Percentiles rank a stretch among this genome's conserved stretches.
These are phyloP conservation scores for Oryzias curvinotus DNA, from an alignment of 2,113 vertebrate genomes.

Conservation along the genomic window DNA sequence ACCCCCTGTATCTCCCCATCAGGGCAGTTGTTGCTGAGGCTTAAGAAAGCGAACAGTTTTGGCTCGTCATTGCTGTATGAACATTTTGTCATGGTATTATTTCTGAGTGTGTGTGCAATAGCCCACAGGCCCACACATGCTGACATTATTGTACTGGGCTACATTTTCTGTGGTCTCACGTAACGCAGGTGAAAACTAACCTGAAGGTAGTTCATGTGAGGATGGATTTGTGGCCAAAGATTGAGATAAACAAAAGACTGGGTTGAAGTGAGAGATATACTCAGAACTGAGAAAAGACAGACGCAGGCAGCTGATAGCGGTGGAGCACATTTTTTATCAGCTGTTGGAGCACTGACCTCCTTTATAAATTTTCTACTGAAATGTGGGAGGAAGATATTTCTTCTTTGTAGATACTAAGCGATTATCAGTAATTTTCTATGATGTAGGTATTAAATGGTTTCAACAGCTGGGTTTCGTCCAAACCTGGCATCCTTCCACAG, in stretches of 20 bases:
- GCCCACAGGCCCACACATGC: slow-evolving; percentile 14
- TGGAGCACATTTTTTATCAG: too few species aligned
- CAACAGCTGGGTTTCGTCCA: too few species aligned
- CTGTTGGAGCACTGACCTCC: too few species aligned
- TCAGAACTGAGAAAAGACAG: slow-evolving; percentile 30
- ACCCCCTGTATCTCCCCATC: too few species aligned
- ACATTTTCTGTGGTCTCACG: slow-evolving; percentile 45
- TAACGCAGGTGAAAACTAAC: slow-evolving; percentile 62
- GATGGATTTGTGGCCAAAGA: slow-evolving; percentile 57
- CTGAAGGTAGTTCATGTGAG: slow-evolving; percentile 69
- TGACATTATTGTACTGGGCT: not conserved
- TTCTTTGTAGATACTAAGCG: too few species aligned
- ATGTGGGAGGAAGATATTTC: too few species aligned
- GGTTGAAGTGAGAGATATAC: slow-evolving; percentile 28
- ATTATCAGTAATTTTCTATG: too few species aligned
- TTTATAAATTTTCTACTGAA: too few species aligned
- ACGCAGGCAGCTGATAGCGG: slow-evolving; percentile 2
- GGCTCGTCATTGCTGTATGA: slow-evolving; percentile 19
- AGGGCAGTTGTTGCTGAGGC: too few species aligned
- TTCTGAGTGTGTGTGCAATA: not conserved
- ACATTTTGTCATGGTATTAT: slow-evolving; percentile 15
- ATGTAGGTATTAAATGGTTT: too few species aligned
- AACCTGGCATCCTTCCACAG: not conserved
- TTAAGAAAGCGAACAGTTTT: not conserved
- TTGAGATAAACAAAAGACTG: slow-evolving; percentile 23